Evolutionary conservation across 2,888 invertebrate genomes (phyloP).

Genomic region (Oscheius sp.): DNA sequence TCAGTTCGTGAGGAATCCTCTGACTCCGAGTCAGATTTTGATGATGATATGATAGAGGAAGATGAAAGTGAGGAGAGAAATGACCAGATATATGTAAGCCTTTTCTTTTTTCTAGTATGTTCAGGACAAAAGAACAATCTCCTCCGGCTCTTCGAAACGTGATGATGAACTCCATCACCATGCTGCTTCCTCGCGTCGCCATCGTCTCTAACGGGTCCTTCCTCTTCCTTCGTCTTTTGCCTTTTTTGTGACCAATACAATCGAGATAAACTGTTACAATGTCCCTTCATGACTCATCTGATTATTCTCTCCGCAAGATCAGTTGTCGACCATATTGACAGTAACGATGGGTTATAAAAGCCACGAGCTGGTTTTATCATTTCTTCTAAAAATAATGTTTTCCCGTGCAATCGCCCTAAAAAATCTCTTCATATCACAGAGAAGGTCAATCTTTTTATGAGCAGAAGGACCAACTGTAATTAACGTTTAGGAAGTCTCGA

Average conservation of each 20-base stretch:
- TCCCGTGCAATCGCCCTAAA: too few relatives aligned
- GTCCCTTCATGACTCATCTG: too few relatives aligned
- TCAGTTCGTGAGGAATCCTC: conserved; percentile 66
- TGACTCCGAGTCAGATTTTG: conserved; percentile 66
- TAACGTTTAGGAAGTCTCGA: too few relatives aligned
- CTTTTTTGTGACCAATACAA: conserved; percentile 3
- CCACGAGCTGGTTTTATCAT: too few relatives aligned
- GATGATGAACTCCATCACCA: conserved; percentile 49
- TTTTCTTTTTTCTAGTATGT: not conserved
- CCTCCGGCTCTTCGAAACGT: conserved; percentile 59
- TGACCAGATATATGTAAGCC: conserved; percentile 55
- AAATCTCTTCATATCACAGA: too few relatives aligned
- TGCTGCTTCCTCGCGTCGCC: not conserved
- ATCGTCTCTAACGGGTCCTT: conserved; percentile 4
- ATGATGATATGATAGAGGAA: conserved; percentile 66
- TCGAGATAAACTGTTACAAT: too few relatives aligned
- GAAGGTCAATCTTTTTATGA: too few relatives aligned
- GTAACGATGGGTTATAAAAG: too few relatives aligned
- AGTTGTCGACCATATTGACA: too few relatives aligned
- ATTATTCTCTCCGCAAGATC: too few relatives aligned
- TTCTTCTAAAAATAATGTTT: too few relatives aligned
- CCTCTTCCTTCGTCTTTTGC: not conserved
- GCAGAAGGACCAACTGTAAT: too few relatives aligned
- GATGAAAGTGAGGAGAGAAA: conserved; percentile 59
- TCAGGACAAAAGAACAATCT: conserved; percentile 61